Evolutionary conservation across 1,140 invertebrate genomes (phyloP).

Genomic region (Brachionus plicatilis): DNA sequence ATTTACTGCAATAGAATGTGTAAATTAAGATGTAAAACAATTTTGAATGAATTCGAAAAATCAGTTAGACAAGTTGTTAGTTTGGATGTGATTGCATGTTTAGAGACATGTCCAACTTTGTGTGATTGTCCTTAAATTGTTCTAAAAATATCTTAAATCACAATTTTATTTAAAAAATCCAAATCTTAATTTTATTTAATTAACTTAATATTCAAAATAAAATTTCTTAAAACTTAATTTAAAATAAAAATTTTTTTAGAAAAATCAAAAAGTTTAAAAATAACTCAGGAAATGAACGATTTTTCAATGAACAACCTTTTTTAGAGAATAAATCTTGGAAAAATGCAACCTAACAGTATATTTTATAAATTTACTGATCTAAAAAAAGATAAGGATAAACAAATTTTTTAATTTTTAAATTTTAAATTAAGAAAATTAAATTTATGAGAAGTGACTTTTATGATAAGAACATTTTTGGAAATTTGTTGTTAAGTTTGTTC

Average conservation of each 20-base stretch:
- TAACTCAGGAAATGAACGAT: too few relatives aligned
- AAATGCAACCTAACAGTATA: too few relatives aligned
- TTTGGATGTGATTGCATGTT: slow-evolving; percentile 26
- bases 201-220: neutral
- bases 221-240: neutral
- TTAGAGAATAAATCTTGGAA: too few relatives aligned
- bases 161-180: too few relatives aligned
- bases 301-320: too few relatives aligned
- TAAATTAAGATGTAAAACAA: neutral
- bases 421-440: too few relatives aligned
- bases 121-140: slow-evolving; percentile 11
- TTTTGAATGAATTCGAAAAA: slow-evolving; percentile 1
- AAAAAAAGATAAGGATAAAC: neutral
- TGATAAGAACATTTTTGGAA: neutral
- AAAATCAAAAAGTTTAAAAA: neutral
- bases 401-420: neutral
- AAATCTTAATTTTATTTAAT: neutral
- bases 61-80: neutral
- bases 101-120: slow-evolving; percentile 29
- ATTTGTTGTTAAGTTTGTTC: too few relatives aligned
- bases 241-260: neutral
- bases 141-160: too few relatives aligned
- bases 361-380: neutral
- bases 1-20: slow-evolving; percentile 38
- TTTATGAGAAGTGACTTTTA: neutral